Evolutionary conservation across 2,797 vertebrate genomes (phyloP).

Genomic region (Labeo calbasu): DNA sequence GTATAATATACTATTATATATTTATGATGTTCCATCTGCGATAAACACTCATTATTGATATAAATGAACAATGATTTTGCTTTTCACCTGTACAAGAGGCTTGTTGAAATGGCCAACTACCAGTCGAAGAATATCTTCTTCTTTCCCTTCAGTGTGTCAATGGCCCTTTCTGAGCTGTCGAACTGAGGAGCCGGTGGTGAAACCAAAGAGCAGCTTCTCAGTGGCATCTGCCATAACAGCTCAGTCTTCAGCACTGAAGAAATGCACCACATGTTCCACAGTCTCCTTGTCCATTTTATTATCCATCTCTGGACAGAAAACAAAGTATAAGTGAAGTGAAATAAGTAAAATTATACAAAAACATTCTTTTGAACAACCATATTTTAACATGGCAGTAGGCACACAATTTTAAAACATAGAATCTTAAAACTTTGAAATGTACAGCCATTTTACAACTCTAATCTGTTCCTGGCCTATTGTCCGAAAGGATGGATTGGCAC

Average conservation of each 20-base stretch:
- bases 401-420: too few species aligned
- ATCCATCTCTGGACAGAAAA: neutral
- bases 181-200: conserved; percentile 83
- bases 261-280: conserved; percentile 80
- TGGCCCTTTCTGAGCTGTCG: conserved; percentile 85
- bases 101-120: conserved; percentile 64
- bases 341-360: neutral
- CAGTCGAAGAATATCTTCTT: conserved; percentile 82
- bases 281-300: conserved; percentile 57
- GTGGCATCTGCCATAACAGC: conserved; percentile 79
- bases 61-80: conserved; percentile 80
- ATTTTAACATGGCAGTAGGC: too few species aligned
- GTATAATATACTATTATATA: too few species aligned
- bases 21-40: conserved; percentile 24
- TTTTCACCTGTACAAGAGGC: conserved; percentile 79
- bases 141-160: conserved; percentile 85
- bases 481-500: too few species aligned
- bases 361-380: too few species aligned
- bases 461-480: too few species aligned
- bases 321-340: neutral
- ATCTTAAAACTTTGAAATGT: too few species aligned
- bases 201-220: conserved; percentile 84
- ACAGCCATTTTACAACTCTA: too few species aligned
- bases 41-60: conserved; percentile 39
- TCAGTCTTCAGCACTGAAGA: conserved; percentile 69